A percentile compares a stretch with the other conserved stretches of the same genome.
phyloP scores from a whole-genome alignment of 2,113 vertebrate species.

The Chrysochloris asiatica region DNA sequence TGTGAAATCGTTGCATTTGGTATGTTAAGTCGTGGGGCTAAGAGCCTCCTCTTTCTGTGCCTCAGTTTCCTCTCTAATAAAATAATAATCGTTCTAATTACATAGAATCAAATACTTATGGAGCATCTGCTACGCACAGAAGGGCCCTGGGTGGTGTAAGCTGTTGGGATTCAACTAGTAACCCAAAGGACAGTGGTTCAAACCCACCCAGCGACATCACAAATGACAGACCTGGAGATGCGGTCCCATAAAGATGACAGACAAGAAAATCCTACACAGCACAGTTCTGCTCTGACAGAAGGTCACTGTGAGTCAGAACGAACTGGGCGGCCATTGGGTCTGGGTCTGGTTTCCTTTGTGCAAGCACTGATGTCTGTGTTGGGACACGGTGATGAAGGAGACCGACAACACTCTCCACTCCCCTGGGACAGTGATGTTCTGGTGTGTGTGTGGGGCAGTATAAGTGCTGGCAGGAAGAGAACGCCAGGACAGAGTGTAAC shows the following conservation, averaged over 20 bases:
- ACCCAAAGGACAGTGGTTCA: neutral
- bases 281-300: neutral
- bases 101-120: neutral
- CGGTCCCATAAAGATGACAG: neutral
- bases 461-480: too few species aligned
- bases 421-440: too few species aligned
- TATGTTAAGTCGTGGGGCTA: neutral
- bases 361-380: too few species aligned
- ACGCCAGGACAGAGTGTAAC: neutral
- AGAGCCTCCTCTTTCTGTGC: neutral
- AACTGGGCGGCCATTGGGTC: too few species aligned
- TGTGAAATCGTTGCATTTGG: neutral
- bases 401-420: too few species aligned
- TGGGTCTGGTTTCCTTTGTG: too few species aligned
- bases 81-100: neutral
- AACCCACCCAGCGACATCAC: neutral
- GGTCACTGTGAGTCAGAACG: too few species aligned
- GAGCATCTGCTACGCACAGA: neutral
- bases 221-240: neutral
- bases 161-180: neutral
- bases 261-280: neutral
- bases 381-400: too few species aligned
- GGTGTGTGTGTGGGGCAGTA: too few species aligned
- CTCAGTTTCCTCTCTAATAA: neutral
- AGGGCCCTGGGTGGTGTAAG: neutral